Conservation (phyloP, 2,888 invertebrate genomes). For the Eustalomyia histrio region DNA sequence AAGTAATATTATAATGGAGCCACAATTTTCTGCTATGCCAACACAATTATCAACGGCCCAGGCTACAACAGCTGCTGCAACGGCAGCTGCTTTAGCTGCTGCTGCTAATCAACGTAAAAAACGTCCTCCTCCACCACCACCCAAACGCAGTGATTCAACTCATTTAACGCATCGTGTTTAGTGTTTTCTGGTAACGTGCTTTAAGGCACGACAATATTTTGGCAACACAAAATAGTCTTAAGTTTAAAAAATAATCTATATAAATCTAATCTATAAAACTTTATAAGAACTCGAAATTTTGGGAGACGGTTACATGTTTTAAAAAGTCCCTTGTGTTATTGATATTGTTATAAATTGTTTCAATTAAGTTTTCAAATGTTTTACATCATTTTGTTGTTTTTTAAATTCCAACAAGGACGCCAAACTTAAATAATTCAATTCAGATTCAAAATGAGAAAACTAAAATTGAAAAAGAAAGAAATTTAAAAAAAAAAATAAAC, state of each 20-base stretch:
- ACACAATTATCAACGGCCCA: constrained; percentile 12
- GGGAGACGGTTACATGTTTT: background rate
- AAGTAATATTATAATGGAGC: constrained; percentile 57
- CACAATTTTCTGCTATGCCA: constrained; percentile 57
- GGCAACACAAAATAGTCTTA: constrained; percentile 7
- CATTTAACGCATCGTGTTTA: constrained; percentile 83
- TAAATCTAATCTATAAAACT: background rate
- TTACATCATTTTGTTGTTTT: too few species aligned
- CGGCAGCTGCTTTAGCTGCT: constrained; percentile 65
- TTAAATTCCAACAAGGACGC: too few species aligned
- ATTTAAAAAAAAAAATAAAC: too few species aligned
- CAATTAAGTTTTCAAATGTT: too few species aligned
- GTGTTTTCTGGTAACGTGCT: constrained; percentile 63
- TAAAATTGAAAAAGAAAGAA: too few species aligned
- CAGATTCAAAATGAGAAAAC: too few species aligned
- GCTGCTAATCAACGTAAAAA: constrained; percentile 81
- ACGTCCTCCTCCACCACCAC: constrained; percentile 93
- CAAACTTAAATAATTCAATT: too few species aligned
- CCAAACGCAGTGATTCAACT: constrained; percentile 93
- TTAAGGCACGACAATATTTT: constrained; percentile 51
- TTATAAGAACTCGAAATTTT: background rate
- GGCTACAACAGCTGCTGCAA: constrained; percentile 36
- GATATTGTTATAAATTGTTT: too few species aligned
- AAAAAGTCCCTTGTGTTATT: too few species aligned
- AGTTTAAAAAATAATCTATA: constrained; percentile 5